Evolutionary conservation across 2,888 invertebrate genomes (phyloP), one percentile per base, ranked within the genome.

Genomic region (Zelleria hepariella): DNA sequence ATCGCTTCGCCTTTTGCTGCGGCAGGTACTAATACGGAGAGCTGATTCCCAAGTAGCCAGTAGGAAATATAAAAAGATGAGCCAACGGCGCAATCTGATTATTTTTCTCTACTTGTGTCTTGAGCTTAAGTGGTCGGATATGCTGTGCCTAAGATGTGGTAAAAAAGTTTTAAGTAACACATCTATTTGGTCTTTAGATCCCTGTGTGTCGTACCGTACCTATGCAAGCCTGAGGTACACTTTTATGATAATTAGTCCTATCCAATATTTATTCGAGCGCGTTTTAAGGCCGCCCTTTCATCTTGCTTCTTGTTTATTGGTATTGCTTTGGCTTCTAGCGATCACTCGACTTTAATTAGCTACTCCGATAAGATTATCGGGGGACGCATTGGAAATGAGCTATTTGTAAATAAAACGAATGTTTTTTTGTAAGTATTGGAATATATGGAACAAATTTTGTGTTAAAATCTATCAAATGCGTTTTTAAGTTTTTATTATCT

Each of bases 221-320:
- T n/a, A 23, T 53, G 24, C 75, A 20, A 15, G 74, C 75, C 73
- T 72, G 71, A 76, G 75, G 74, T 78, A 21, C 47, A 80, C 79
- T 80, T 80, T 85, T 84, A 85, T 82, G 84, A 81, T 86, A 85
- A 86, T 86, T 83, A 86, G 82, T 79, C 71, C 74, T 76, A 77
- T 80, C 75, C 77, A 80, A 80, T 86, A 85, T 85, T 85, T 83
- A 82, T 82, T 77, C 73, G 73, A 73, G 75, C 73, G 74, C 72
- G 71, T 78, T 74, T 76, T 77, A 72, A 72, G 66, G 68, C 78
- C 73, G 78, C 78, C 70, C 78, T 82, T 82, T 84, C 78, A 82
- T 82, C 82, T 78, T 70, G 63, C 63, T 61, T 64, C 73, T 76
- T 77, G 76, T 82, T 82, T 85, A 81, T 81, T 82, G 70, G 73